Base-by-base conservation (phyloP, 2,113 vertebrate genomes). In the Seriola rivoliana region DNA sequence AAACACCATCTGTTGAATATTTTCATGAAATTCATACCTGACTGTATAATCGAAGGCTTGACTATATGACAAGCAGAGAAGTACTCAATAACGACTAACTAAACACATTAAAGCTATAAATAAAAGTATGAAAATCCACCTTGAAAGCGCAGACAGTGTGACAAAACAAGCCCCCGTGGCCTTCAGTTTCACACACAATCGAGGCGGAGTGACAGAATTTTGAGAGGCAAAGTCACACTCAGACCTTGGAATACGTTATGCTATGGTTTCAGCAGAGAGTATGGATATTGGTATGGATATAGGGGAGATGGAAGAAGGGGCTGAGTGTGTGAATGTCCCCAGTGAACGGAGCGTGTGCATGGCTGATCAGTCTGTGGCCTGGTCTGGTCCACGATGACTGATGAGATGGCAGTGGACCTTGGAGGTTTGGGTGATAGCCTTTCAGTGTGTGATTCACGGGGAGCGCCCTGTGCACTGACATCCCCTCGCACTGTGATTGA, bases 381-480 rank as follows among this genome's bases (percentile, higher is more conserved):
- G 86, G 90, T 86, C 91, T 87, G 91, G 90, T 90, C 90, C 69
- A 7, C 55, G 76, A 92, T 94, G 93, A 95, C 91, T 93, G 94
- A 95, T 94, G 94, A 94, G 92, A 88, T 91, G 89, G 93, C 84
- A 87, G 91, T 88, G 92, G 93, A 93, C 94, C 94, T 95, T 94
- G 90, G 94, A 93, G 94, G 91, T 95, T 95, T 94, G 91, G 94
- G 93, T 94, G 93, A 95, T 94, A 93, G 92, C 93, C 92, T 95
- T 95, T 95, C 93, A 92, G 93, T 80, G 91, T 78, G 90, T 95
- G 94, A 95, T 95, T 94, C 94, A 95, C 92, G 89, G 92, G 90
- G 85, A 88, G 92, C 74, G 75, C 83, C 91, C 88, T 78, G 77
- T 87, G 88, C 85, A 84, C 91, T 93, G 93, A 95, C 93, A 95